Conservation (phyloP, 1,140 invertebrate genomes). For the Campoletis sonorensis region DNA sequence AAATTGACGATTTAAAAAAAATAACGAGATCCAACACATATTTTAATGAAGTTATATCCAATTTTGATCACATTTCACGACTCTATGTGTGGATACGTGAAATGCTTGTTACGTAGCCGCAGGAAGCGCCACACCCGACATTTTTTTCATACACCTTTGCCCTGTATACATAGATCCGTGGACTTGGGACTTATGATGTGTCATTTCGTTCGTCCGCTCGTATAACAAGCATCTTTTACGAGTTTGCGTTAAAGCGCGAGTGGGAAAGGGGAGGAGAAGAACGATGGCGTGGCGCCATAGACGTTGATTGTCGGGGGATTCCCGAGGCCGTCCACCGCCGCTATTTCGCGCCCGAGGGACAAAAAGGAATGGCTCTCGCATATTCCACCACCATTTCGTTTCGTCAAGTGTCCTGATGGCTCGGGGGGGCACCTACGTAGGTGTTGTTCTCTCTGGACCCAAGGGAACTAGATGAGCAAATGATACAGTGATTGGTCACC, state of each 20-base stretch:
- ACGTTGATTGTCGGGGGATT: conserved; percentile 65
- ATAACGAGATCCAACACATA: neutral
- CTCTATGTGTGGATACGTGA: neutral
- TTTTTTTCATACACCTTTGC: neutral
- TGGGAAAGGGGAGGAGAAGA: conserved; percentile 48
- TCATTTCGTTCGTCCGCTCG: conserved; percentile 66
- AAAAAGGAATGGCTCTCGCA: conserved; percentile 36
- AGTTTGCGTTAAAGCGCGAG: conserved; percentile 59
- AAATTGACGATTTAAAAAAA: neutral
- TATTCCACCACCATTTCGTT: conserved; percentile 20
- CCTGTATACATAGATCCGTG: neutral
- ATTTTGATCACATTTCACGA: neutral
- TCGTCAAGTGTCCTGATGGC: neutral
- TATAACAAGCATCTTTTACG: conserved; percentile 69
- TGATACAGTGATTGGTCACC: conserved; percentile 5
- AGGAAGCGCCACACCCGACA: conserved; percentile 9
- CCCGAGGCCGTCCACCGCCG: conserved; percentile 29
- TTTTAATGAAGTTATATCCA: neutral
- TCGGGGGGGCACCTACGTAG: neutral
- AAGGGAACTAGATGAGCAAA: conserved; percentile 2
- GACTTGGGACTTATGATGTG: conserved; percentile 65
- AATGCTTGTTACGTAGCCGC: conserved; percentile 18
- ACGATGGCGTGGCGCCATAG: conserved; percentile 66
- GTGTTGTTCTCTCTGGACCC: neutral
- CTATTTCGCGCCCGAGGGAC: neutral